A percentile compares a stretch with the other conserved stretches of the same genome.
phyloP scores from a whole-genome alignment of 2,797 vertebrate species.

The Alectoris magna region DNA sequence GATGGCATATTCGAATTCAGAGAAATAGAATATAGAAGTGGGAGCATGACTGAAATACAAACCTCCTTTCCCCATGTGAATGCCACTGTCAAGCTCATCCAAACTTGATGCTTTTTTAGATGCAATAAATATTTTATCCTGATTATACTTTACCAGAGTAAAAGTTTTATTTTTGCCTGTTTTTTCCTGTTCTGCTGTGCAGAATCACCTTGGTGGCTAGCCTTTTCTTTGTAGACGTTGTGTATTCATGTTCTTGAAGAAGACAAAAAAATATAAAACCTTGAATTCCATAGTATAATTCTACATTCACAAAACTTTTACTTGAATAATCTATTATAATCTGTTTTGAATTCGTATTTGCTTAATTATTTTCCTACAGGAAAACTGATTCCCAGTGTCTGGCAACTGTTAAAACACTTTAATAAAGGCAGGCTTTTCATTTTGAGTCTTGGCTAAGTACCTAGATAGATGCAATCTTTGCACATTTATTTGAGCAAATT shows the following conservation, averaged over 20 bases:
- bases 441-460: neutral
- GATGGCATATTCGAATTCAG: neutral
- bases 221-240: neutral
- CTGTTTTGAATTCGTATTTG: neutral
- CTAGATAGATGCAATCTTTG: neutral
- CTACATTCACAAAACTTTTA: neutral
- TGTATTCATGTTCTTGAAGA: neutral
- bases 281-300: neutral
- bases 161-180: neutral
- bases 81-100: neutral
- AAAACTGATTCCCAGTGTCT: neutral
- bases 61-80: neutral
- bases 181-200: neutral
- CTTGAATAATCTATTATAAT: neutral
- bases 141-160: neutral
- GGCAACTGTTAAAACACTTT: neutral
- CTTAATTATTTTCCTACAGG: neutral
- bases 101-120: neutral
- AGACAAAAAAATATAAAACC: neutral
- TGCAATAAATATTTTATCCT: neutral
- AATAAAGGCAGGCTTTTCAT: neutral
- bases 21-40: neutral
- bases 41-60: neutral
- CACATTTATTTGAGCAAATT: neutral
- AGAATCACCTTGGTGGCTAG: neutral